Conservation (phyloP, 2,113 vertebrate species). For the Pyrgilauda ruficollis region DNA sequence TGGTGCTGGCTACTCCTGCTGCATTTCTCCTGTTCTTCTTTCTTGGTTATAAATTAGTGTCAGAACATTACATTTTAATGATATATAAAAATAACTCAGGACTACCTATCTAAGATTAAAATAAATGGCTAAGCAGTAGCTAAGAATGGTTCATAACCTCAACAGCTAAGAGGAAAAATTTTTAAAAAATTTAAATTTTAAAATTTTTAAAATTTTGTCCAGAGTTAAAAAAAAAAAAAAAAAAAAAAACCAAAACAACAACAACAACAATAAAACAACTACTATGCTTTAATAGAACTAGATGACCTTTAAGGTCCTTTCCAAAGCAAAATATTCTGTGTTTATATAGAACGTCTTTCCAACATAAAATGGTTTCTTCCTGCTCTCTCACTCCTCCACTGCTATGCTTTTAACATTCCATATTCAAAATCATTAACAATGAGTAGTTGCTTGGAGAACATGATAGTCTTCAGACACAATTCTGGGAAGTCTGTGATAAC, state of each 20-base stretch:
- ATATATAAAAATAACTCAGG: not conserved
- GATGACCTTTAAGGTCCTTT: not conserved
- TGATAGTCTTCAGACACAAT: not conserved
- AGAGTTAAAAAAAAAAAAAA: not conserved
- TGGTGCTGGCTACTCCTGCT: not conserved
- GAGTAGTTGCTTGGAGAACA: not conserved
- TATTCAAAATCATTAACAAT: not conserved
- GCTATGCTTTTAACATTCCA: not conserved
- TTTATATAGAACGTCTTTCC: not conserved
- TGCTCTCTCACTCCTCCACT: not conserved
- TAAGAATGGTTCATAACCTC: not conserved
- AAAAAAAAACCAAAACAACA: too few species aligned
- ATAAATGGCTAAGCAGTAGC: not conserved
- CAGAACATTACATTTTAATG: not conserved
- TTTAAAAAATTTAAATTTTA: too few species aligned
- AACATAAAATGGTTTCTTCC: not conserved
- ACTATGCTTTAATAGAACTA: not conserved
- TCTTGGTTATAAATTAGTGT: not conserved
- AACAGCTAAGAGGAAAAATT: not conserved
- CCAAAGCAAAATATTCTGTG: not conserved
- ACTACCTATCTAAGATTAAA: not conserved
- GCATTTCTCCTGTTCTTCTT: not conserved
- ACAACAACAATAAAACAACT: too few species aligned
- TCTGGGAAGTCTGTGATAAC: not conserved
- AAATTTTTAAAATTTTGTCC: not conserved